Base-by-base conservation (phyloP, 2,113 vertebrate species). In the Perca fluviatilis region DNA sequence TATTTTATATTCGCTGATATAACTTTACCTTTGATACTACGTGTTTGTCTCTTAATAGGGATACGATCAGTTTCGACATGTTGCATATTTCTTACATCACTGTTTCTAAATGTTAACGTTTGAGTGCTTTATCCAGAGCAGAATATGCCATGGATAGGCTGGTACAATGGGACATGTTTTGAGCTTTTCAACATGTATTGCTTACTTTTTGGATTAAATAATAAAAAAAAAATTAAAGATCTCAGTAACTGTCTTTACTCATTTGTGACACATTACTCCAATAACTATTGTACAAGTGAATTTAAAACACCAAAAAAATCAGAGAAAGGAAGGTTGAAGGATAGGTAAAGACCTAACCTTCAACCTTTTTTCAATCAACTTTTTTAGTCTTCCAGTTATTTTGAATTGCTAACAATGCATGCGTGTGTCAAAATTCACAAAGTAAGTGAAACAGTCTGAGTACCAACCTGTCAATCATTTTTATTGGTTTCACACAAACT, bases 221-320 rank as follows among this genome's bases (percentile, higher is more conserved):
- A 86, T 85, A 88, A 71, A 58, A 58, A n/a, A 10, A 11, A 88
- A 90, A 56, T 56, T 43, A 49, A 61, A 65, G n/a, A 56, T 62
- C 10, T 67, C 23, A 67, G 21, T 79, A 62, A 36, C 62, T 3
- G 40, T 53, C 25, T 69, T 33, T 16, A n/a, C 36, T 82, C 46
- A 6, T 74, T 69, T 72, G 19, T 58, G 15, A 72, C n/a, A 8
- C 33, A 57, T n/a, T 64, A 40, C 16, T 47, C 61, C 9, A 30
- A 3, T 62, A 36, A 2, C 3, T 27, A 8, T 54, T 36, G 1
- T n/a, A 70, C 3, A 74, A 25, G 19, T 27, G 9, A 25, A 66
- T 19, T 3, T 13, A 53, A 74, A 16, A 49, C 46, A n/a, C 7
- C 8, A 6, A n/a, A 67, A 15, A 15, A 10, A 1, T 10, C 5